Conservation (phyloP, 1,140 invertebrate genomes). For the Cherax destructor region DNA sequence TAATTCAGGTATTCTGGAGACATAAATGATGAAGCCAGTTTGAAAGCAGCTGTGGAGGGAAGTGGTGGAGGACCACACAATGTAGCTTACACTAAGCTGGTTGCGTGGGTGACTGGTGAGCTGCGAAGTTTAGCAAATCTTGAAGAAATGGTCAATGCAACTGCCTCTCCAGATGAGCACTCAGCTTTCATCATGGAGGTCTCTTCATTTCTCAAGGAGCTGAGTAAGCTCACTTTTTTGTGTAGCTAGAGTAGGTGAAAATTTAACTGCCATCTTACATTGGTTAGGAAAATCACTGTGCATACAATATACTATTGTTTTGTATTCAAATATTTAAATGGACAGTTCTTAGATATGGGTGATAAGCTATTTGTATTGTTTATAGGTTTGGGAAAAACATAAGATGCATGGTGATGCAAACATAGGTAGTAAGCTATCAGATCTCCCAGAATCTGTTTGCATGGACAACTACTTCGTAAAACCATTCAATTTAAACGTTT, state of each 20-base stretch:
- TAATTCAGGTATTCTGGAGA: conserved; percentile 49
- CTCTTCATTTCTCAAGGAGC: conserved; percentile 47
- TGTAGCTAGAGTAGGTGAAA: too few relatives aligned
- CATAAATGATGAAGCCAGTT: conserved; percentile 21
- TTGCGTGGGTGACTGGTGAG: conserved; percentile 50
- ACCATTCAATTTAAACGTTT: background rate
- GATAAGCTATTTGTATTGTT: too few relatives aligned
- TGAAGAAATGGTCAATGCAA: conserved; percentile 59
- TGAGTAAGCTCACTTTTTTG: conserved; percentile 8
- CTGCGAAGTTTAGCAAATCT: conserved; percentile 24
- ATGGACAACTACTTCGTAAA: too few relatives aligned
- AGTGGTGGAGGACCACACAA: conserved; percentile 21
- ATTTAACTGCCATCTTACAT: too few relatives aligned
- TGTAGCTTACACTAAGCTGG: conserved; percentile 33
- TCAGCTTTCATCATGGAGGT: conserved; percentile 58
- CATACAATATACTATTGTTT: too few relatives aligned
- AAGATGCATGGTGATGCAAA: background rate
- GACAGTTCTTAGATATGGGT: too few relatives aligned
- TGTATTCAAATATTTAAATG: too few relatives aligned
- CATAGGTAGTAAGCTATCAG: background rate
- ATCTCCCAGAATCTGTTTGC: too few relatives aligned
- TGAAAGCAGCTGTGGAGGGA: conserved; percentile 30
- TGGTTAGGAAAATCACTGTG: too few relatives aligned
- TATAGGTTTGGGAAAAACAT: too few relatives aligned
- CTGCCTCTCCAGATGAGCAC: conserved; percentile 37